phyloP scores from a whole-genome alignment of 2,888 invertebrate genomes.

The Hypomecis punctinalis region DNA sequence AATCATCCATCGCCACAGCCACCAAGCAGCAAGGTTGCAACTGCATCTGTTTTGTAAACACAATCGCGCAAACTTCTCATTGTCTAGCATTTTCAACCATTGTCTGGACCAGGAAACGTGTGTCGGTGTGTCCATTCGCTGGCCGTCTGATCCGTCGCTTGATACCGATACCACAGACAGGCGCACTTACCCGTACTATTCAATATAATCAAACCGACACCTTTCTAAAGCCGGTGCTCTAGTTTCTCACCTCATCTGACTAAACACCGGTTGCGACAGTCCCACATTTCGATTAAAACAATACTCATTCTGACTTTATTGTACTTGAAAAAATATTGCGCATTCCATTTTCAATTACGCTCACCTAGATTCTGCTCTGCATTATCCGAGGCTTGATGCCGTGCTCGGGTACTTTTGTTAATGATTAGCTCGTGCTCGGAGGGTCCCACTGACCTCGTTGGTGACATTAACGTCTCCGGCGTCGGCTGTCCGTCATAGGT shows the following conservation, averaged over 20 bases:
- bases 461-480: slow-evolving; percentile 65
- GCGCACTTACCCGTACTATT: slow-evolving; percentile 14
- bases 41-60: slow-evolving; percentile 62
- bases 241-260: slow-evolving; percentile 52
- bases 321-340: slow-evolving; percentile 33
- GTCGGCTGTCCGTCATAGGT: slow-evolving; percentile 57
- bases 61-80: slow-evolving; percentile 54
- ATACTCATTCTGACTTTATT: slow-evolving; percentile 38
- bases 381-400: slow-evolving; percentile 51
- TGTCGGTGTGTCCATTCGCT: slow-evolving; percentile 47
- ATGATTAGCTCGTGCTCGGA: slow-evolving; percentile 54
- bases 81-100: slow-evolving; percentile 61
- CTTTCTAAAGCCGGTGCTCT: slow-evolving; percentile 47
- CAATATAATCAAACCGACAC: slow-evolving; percentile 45
- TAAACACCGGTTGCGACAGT: slow-evolving; percentile 48
- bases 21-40: slow-evolving; percentile 57
- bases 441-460: slow-evolving; percentile 71
- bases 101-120: slow-evolving; percentile 60
- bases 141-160: slow-evolving; percentile 27
- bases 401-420: slow-evolving; percentile 55
- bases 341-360: slow-evolving; percentile 47
- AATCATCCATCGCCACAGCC: slow-evolving; percentile 17
- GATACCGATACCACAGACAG: slow-evolving; percentile 32
- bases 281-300: slow-evolving; percentile 48
- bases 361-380: slow-evolving; percentile 46